A percentile compares a stretch with the other conserved stretches of the same genome.
These are phyloP conservation scores for Ericerus pela DNA, from an alignment of 1,140 invertebrate genomes.

Conservation along the genomic window DNA sequence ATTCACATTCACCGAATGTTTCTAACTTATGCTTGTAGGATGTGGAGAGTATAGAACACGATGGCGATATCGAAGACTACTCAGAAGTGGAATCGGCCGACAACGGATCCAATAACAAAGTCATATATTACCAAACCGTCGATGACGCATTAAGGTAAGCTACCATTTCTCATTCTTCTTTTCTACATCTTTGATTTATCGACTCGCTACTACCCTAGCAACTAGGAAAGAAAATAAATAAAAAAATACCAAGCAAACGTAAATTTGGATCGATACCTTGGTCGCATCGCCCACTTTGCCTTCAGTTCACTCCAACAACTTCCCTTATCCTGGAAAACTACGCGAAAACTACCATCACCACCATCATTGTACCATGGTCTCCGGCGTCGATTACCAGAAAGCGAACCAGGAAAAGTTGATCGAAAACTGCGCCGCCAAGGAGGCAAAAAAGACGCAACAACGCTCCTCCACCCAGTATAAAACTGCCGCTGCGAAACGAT, in stretches of 20 bases:
- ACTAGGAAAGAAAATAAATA: too few relatives aligned
- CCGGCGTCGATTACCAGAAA: background rate
- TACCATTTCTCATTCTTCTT: too few relatives aligned
- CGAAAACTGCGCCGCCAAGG: too few relatives aligned
- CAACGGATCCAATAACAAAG: slow-evolving; percentile 47
- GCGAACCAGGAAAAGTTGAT: background rate
- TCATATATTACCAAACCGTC: slow-evolving; percentile 41
- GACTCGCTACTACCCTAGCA: too few relatives aligned
- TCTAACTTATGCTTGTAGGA: slow-evolving; percentile 35
- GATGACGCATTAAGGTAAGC: slow-evolving; percentile 27
- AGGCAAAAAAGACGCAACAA: too few relatives aligned
- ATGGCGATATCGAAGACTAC: slow-evolving; percentile 72
- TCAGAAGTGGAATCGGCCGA: slow-evolving; percentile 64
- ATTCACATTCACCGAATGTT: background rate
- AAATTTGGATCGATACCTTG: background rate
- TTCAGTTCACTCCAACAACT: background rate
- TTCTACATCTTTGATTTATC: too few relatives aligned
- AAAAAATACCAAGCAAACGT: background rate
- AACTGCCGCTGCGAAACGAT: too few relatives aligned
- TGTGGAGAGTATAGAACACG: slow-evolving; percentile 62
- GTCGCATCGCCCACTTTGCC: background rate
- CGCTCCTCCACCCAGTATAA: too few relatives aligned
- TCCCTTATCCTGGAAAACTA: background rate
- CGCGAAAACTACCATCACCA: background rate
- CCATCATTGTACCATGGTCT: background rate